Evolutionary conservation across 2,888 invertebrate genomes (phyloP).

Genomic region (Cryptophagus acutangulus): DNA sequence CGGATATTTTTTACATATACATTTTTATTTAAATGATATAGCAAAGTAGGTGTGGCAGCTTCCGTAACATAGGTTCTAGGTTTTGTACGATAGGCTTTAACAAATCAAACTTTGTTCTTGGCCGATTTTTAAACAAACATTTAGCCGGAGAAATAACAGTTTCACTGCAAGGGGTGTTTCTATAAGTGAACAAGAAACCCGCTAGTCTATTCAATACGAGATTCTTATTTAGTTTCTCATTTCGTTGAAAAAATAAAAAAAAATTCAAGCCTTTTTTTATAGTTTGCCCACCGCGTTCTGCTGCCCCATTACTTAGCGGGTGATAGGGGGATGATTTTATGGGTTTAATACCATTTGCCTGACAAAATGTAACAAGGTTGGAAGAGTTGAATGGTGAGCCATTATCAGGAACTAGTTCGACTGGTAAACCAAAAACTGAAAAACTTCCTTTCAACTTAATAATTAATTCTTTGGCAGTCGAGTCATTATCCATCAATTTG

Average conservation of each 20-base stretch:
- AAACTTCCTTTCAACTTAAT: conserved; percentile 21
- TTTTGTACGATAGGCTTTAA: conserved; percentile 11
- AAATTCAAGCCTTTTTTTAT: conserved; percentile 22
- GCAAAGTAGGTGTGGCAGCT: background rate
- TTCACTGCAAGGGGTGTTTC: conserved; percentile 14
- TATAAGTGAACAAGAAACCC: conserved; percentile 11
- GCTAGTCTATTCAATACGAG: conserved; percentile 2
- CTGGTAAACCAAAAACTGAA: conserved; percentile 24
- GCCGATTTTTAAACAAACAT: conserved; percentile 14
- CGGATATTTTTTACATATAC: conserved; percentile 12
- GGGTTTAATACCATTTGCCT: conserved; percentile 26
- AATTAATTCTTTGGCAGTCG: conserved; percentile 18
- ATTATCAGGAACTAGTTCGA: conserved; percentile 25
- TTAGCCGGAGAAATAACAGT: conserved; percentile 7
- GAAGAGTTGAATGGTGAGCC: conserved; percentile 25
- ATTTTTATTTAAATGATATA: conserved; percentile 9
- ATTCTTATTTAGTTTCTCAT: background rate
- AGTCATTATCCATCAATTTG: conserved; percentile 23
- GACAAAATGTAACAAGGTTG: conserved; percentile 24
- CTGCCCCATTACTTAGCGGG: conserved; percentile 24
- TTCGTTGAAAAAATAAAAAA: conserved; percentile 10
- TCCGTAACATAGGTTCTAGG: background rate
- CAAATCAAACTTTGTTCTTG: conserved; percentile 17
- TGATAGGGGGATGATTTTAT: conserved; percentile 25
- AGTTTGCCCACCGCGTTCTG: conserved; percentile 24